phyloP scores from a whole-genome alignment of 2,113 vertebrate genomes.

The Tyrannus savana region DNA sequence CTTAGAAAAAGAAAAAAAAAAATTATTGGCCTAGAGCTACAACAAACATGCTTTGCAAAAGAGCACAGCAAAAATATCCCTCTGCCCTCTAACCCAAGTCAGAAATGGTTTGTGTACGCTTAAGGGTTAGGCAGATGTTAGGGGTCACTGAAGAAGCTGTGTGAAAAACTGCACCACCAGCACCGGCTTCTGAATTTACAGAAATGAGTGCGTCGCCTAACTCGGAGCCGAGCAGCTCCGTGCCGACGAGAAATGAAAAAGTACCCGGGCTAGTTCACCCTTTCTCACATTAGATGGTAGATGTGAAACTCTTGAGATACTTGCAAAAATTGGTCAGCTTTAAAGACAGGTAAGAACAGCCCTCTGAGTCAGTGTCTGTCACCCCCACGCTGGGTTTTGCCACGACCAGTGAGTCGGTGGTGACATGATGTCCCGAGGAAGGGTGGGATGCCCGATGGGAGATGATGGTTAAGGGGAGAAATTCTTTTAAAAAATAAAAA shows the following conservation, averaged over 20 bases:
- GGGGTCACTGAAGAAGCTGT: constrained; percentile 59
- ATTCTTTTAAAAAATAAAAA: background rate
- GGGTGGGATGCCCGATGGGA: background rate
- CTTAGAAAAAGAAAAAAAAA: background rate
- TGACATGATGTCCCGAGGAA: constrained; percentile 45
- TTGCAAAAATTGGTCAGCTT: background rate
- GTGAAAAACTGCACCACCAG: constrained; percentile 60
- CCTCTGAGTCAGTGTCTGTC: constrained; percentile 57
- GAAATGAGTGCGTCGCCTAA: background rate
- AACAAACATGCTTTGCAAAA: constrained; percentile 59
- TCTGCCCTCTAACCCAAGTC: constrained; percentile 17
- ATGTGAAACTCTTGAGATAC: constrained; percentile 30
- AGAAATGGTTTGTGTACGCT: constrained; percentile 61
- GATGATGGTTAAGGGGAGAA: background rate
- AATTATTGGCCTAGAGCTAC: constrained; percentile 49
- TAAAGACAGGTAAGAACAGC: constrained; percentile 47
- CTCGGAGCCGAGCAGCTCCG: background rate
- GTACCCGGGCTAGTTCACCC: background rate
- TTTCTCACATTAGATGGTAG: background rate
- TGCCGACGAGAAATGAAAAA: constrained; percentile 25
- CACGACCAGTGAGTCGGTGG: background rate
- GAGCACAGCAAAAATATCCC: constrained; percentile 51
- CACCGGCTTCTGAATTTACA: constrained; percentile 50
- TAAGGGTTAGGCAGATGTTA: constrained; percentile 67
- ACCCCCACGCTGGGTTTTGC: constrained; percentile 43